Conservation (phyloP, 2,113 vertebrate genomes). For the Indicator indicator region DNA sequence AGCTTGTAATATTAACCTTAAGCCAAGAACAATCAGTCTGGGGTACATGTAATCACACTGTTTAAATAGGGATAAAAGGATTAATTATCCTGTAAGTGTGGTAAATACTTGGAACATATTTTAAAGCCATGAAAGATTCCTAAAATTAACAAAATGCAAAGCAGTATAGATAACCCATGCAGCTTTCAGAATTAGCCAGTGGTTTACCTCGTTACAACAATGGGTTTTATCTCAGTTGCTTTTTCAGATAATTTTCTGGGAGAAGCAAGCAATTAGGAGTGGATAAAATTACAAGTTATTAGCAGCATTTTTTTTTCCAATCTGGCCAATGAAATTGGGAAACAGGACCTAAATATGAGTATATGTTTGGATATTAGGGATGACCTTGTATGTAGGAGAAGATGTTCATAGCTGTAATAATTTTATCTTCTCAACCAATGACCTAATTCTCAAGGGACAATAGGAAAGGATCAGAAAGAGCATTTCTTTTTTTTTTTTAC, state of each 20-base stretch:
- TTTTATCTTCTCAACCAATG: background rate
- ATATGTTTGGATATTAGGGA: background rate
- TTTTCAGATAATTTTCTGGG: slow-evolving; percentile 1
- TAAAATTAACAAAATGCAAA: background rate
- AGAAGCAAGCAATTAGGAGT: background rate
- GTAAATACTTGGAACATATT: background rate
- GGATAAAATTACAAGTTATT: background rate
- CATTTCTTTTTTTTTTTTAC: background rate
- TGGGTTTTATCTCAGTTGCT: background rate
- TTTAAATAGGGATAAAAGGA: slow-evolving; percentile 62
- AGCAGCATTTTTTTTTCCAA: background rate
- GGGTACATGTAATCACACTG: slow-evolving; percentile 20
- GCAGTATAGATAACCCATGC: background rate
- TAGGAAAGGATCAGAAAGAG: background rate
- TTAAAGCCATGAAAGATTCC: background rate
- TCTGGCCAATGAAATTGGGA: background rate
- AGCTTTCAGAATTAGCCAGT: background rate
- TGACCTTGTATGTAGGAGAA: background rate
- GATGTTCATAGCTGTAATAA: background rate
- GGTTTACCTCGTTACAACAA: background rate
- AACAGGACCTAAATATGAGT: background rate
- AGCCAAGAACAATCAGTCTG: background rate
- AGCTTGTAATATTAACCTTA: slow-evolving; percentile 11
- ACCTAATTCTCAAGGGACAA: background rate
- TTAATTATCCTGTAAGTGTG: background rate